Percentiles rank a stretch among this genome's conserved stretches.
phyloP scores from a whole-genome alignment of 1,140 invertebrate species.

The Camponotus pennsylvanicus region DNA sequence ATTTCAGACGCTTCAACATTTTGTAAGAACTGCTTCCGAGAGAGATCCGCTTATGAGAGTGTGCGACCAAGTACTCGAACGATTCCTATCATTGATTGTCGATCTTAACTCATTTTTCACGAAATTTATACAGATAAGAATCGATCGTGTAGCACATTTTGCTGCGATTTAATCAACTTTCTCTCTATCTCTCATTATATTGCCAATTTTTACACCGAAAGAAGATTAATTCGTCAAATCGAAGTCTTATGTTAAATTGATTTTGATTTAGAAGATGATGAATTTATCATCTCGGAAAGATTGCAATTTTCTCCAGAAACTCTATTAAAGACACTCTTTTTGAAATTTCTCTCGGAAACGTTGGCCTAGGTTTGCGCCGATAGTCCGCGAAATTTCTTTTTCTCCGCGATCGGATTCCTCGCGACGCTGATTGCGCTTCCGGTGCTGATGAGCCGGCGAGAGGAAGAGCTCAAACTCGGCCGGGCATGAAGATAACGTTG shows the following conservation, averaged over 20 bases:
- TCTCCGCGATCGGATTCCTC: background rate
- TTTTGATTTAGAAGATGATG: background rate
- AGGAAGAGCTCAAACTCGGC: slow-evolving; percentile 53
- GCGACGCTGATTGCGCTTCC: background rate
- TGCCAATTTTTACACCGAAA: background rate
- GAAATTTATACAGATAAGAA: background rate
- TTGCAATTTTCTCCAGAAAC: background rate
- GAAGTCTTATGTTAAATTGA: background rate
- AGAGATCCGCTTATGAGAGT: background rate
- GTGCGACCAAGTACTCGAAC: background rate
- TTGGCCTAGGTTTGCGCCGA: background rate
- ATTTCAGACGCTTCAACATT: slow-evolving; percentile 60
- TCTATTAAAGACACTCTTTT: background rate
- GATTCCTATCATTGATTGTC: background rate
- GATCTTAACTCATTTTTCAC: background rate
- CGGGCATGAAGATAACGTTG: slow-evolving; percentile 62
- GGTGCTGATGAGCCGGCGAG: slow-evolving; percentile 3
- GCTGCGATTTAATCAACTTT: background rate
- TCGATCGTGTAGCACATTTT: background rate
- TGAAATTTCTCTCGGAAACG: background rate
- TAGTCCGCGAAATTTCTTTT: no score
- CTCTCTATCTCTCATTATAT: background rate
- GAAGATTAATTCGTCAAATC: background rate
- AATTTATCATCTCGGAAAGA: no score
- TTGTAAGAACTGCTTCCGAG: background rate